Evolutionary conservation across 2,797 vertebrate species (phyloP), one percentile per base, ranked within the genome.

Genomic region (Tiaroga cobitis): DNA sequence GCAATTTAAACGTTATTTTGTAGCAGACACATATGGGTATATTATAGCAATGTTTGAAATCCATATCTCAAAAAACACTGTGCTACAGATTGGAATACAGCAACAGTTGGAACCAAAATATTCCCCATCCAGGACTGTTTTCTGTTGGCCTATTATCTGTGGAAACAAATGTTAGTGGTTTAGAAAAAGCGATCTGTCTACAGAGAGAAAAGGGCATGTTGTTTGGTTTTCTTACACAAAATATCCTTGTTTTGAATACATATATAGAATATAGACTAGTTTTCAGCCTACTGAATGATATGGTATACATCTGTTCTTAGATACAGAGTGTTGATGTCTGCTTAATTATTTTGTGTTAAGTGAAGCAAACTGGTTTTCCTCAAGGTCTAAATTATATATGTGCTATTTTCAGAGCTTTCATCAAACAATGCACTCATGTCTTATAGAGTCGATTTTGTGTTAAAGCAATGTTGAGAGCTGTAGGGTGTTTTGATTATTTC

Each of bases 361-460:
- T n/a, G 19, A 84, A 70, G 51, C 37, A 34, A 79, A 61, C 73
- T 15, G 70, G 19, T 74, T 63, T 73, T 34, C 82, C 73, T 68
- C 8, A 51, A 29, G 43, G 70, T 83, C 80, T 80, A 37, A 83
- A 88, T 87, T 88, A 83, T 85, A 74, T 68, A 54, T 84, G 80
- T 82, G 73, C 72, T 76, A 75, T 80, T 75, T 61, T 49, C 80
- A 70, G 63, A 73, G 43, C 83, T 68, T 41, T 79, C 16, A 21
- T 70, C 77, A 61, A 63, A 56, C 34, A 85, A 89, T 59, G n/a
- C 86, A 81, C 80, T 88, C 88, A 89, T 91, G 85, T 89, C 89
- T 90, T 82, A 56, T 77, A 81, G 80, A 86, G 82, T 85, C 86
- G 81, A 76, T 81, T 84, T 86, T 75, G 80, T 81, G 76, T 83